A percentile compares a stretch with the other conserved stretches of the same genome.
Evolutionary conservation across 2,888 invertebrate genomes (phyloP).

Genomic region (Euplagia quadripunctaria): DNA sequence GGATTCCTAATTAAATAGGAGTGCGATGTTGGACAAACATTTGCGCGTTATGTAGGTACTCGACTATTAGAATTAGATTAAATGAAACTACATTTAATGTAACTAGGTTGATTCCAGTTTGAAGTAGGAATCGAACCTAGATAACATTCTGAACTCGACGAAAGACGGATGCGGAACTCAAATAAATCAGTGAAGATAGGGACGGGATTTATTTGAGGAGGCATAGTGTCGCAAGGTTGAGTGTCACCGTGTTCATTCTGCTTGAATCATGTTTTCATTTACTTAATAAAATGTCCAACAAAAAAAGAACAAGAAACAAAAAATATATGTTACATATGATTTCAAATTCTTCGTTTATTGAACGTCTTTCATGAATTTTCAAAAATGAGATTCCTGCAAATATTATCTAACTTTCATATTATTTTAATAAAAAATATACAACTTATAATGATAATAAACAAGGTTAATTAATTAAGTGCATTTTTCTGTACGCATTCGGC

Average conservation of each 20-base stretch:
- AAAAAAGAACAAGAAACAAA: not conserved
- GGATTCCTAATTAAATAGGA: too few relatives aligned
- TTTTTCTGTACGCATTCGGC: slow-evolving; percentile 74
- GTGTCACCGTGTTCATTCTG: not conserved
- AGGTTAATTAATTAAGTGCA: slow-evolving; percentile 63
- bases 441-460: slow-evolving; percentile 50
- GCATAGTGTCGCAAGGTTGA: not conserved
- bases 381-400: slow-evolving; percentile 37
- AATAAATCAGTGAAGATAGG: not conserved
- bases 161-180: not conserved
- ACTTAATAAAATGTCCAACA: not conserved
- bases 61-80: too few relatives aligned
- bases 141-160: too few relatives aligned
- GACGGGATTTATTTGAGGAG: not conserved
- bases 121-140: not conserved
- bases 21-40: too few relatives aligned
- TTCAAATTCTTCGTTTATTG: not conserved
- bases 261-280: not conserved
- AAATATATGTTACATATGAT: not conserved
- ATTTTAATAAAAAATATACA: slow-evolving; percentile 56
- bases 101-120: too few relatives aligned
- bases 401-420: slow-evolving; percentile 42
- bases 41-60: too few relatives aligned
- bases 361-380: not conserved
- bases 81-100: too few relatives aligned